Percentiles rank a stretch among this genome's conserved stretches.
phyloP scores from a whole-genome alignment of 2,888 invertebrate genomes.

The Drosophila buzzatii region DNA sequence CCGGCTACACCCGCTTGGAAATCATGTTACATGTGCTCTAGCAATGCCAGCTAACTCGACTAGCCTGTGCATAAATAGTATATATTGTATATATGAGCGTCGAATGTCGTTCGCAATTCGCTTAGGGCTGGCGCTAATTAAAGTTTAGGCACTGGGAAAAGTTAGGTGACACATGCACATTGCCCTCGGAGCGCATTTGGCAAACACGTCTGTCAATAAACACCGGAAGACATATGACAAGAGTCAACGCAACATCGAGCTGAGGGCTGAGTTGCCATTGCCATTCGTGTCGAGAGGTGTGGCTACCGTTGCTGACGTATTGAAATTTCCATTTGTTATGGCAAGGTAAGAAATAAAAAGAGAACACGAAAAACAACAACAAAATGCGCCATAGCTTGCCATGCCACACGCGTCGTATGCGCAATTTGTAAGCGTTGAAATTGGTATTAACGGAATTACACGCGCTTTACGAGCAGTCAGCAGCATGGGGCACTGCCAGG shows the following conservation, averaged over 20 bases:
- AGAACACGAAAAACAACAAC: constrained; percentile 24
- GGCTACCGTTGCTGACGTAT: constrained; percentile 64
- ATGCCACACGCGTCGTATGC: constrained; percentile 67
- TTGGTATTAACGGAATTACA: constrained; percentile 77
- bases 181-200: constrained; percentile 21
- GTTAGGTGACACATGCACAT: constrained; percentile 22
- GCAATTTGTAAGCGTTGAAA: constrained; percentile 76
- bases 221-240: constrained; percentile 56
- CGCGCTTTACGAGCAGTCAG: constrained; percentile 68
- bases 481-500: constrained; percentile 41
- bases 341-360: too few relatives aligned
- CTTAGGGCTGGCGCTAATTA: constrained; percentile 48
- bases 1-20: constrained; percentile 1
- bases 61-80: too few relatives aligned
- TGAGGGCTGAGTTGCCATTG: constrained; percentile 12
- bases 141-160: constrained; percentile 36
- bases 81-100: background rate
- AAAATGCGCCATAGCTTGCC: constrained; percentile 25
- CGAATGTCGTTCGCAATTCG: constrained; percentile 16
- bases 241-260: constrained; percentile 16
- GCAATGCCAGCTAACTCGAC: background rate
- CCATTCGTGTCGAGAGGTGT: constrained; percentile 8
- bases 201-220: constrained; percentile 59
- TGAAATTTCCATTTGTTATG: constrained; percentile 72
- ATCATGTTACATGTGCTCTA: background rate